These are phyloP conservation scores for Alca torda DNA, from an alignment of 2,797 vertebrate species.

Conservation along the genomic window DNA sequence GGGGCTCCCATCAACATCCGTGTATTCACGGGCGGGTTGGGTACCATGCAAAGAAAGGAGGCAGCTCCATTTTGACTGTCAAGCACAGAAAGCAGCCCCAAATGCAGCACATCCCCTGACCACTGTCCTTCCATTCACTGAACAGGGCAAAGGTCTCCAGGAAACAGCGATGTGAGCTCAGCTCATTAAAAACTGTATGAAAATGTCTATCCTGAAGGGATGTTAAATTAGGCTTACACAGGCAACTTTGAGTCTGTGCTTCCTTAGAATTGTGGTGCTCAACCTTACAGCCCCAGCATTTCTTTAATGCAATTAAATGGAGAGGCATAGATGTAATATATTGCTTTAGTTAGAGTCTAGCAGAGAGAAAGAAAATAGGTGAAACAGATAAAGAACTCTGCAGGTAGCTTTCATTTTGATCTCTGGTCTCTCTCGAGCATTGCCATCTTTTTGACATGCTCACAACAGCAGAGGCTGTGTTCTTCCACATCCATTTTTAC, in stretches of 20 bases:
- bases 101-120: background rate
- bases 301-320: slow-evolving; percentile 45
- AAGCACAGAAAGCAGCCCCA: background rate
- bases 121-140: slow-evolving; percentile 23
- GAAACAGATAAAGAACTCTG: background rate
- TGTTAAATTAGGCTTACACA: slow-evolving; percentile 51
- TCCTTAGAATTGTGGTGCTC: slow-evolving; percentile 53
- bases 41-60: background rate
- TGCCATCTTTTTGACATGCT: slow-evolving; percentile 7
- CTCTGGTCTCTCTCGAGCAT: background rate
- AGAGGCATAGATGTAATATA: background rate
- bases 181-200: slow-evolving; percentile 57
- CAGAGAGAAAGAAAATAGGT: background rate
- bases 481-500: background rate
- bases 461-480: background rate
- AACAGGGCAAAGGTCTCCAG: slow-evolving; percentile 38
- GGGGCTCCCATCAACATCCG: background rate
- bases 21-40: rapidly evolving
- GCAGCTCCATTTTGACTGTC: background rate
- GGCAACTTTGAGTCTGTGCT: slow-evolving; percentile 19
- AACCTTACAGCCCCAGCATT: slow-evolving; percentile 17
- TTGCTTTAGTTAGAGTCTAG: background rate
- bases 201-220: slow-evolving; percentile 50
- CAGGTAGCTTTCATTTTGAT: slow-evolving; percentile 34
- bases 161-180: slow-evolving; percentile 22